Evolutionary conservation across 2,113 vertebrate species (phyloP), one percentile per base, ranked within the genome.

Genomic region (Notarius lentiginosus): DNA sequence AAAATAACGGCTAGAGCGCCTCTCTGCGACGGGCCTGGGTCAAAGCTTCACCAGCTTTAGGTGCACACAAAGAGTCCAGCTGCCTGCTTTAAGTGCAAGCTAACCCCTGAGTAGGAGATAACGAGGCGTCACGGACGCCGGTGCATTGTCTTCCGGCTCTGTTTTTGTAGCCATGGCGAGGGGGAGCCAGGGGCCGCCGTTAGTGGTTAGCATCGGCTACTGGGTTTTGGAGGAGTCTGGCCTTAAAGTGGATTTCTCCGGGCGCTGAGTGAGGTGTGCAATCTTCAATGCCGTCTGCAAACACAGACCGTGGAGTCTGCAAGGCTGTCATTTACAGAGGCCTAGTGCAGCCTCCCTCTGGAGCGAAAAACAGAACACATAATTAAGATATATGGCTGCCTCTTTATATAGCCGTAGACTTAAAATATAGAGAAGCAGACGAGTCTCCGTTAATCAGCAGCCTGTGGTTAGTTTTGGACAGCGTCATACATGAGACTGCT

Each of bases 361-460:
- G 84, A 88, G 82, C 70, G 72, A 87, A 86, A 88, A 86, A 85
- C 86, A 63, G 89, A 89, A 87, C 87, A 89, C 95, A 94, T 95
- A 95, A 95, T 95, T 95, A 94, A 94, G 91, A 94, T 92, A 94
- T 92, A 93, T 89, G 90, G 90, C 84, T 91, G 89, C 73, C 91
- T 88, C 92, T 92, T 93, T 93, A 94, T 94, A 95, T 95, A 96
- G 87, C 82, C 79, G 34, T 94, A 94, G 92, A 92, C 93, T 90
- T 91, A 94, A 95, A 95, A 92, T 95, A 95, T 92, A 95, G 94
- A 92, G 93, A 88, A 92, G 92, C 90, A 90, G 92, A 91, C 88
- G 90, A 92, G 93, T 92, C 91, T 85, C 93, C 90, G 92, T 93
- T 91, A 93, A 92, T 93, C 92, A 91, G 92, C 83, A 92, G 92